These are phyloP conservation scores for Otis tarda DNA, from an alignment of 2,113 vertebrate species.

Conservation along the genomic window DNA sequence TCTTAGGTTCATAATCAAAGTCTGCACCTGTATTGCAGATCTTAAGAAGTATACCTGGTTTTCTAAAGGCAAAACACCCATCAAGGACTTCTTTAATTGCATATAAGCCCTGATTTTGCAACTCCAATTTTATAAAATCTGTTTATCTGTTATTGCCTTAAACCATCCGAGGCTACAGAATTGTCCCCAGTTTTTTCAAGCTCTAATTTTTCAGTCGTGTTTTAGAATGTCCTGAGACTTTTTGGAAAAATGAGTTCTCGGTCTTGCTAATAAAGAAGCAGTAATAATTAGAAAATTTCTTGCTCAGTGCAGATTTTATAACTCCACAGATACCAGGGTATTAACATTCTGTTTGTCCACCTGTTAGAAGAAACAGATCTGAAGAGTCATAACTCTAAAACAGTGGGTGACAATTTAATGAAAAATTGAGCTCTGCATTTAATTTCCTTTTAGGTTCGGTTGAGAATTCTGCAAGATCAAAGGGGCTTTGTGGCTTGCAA, in stretches of 20 bases:
- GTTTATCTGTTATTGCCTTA: background rate
- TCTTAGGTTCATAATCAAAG: background rate
- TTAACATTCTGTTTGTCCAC: slow-evolving; percentile 74
- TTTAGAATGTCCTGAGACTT: slow-evolving; percentile 19
- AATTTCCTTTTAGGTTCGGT: slow-evolving; percentile 73
- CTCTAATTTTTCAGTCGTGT: background rate
- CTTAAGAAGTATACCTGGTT: background rate
- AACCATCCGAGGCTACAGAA: background rate
- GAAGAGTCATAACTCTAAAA: slow-evolving; percentile 73
- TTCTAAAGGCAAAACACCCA: background rate
- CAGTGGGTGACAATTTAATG: slow-evolving; percentile 76
- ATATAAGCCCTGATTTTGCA: background rate
- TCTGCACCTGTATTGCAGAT: background rate
- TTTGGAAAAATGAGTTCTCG: slow-evolving; percentile 18
- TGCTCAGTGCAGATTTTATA: slow-evolving; percentile 45
- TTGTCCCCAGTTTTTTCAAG: slow-evolving; percentile 20
- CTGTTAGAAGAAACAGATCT: slow-evolving; percentile 66
- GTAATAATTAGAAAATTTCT: slow-evolving; percentile 55
- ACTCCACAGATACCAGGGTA: slow-evolving; percentile 48
- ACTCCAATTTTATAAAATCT: background rate
- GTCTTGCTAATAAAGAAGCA: slow-evolving; percentile 47
- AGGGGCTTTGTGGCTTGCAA: slow-evolving; percentile 67
- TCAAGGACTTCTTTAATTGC: slow-evolving; percentile 6
- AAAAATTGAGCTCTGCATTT: slow-evolving; percentile 74
- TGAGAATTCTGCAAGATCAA: slow-evolving; percentile 71